These are phyloP conservation scores for Sesamia nonagrioides DNA, from an alignment of 1,140 invertebrate species.

Conservation along the genomic window DNA sequence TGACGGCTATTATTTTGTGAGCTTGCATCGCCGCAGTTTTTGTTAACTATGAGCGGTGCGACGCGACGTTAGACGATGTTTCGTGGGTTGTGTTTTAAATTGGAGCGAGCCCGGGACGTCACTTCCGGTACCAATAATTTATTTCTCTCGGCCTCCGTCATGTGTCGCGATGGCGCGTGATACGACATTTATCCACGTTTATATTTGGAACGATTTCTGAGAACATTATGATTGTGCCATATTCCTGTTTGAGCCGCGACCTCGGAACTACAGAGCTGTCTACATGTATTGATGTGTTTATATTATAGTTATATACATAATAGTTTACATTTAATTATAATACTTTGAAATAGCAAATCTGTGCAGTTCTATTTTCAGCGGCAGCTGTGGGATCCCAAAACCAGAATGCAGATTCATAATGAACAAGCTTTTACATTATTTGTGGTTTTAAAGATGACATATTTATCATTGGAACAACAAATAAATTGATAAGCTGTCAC, in stretches of 20 bases:
- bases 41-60: conserved; percentile 55
- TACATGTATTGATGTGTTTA: conserved; percentile 39
- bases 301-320: conserved; percentile 30
- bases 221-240: conserved; percentile 82
- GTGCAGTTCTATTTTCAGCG: neutral
- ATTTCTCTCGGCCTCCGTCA: conserved; percentile 81
- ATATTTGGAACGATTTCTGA: conserved; percentile 80
- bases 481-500: conserved; percentile 18
- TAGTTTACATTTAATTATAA: conserved; percentile 1
- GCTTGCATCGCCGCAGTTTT: conserved; percentile 38
- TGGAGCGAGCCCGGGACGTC: conserved; percentile 80
- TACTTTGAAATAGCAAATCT: neutral
- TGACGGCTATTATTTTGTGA: conserved; percentile 50
- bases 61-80: conserved; percentile 57
- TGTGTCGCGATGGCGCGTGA: conserved; percentile 79
- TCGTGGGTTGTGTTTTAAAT: conserved; percentile 79
- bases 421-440: neutral
- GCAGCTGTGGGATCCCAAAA: neutral
- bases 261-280: conserved; percentile 43
- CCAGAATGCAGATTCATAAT: neutral
- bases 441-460: conserved; percentile 23
- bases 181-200: conserved; percentile 82
- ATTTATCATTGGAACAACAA: conserved; percentile 3
- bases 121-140: conserved; percentile 86
- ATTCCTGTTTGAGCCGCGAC: conserved; percentile 63